Evolutionary conservation across 1,140 invertebrate species (phyloP), one percentile per base, ranked within the genome.

Genomic region (Eumaeus atala): DNA sequence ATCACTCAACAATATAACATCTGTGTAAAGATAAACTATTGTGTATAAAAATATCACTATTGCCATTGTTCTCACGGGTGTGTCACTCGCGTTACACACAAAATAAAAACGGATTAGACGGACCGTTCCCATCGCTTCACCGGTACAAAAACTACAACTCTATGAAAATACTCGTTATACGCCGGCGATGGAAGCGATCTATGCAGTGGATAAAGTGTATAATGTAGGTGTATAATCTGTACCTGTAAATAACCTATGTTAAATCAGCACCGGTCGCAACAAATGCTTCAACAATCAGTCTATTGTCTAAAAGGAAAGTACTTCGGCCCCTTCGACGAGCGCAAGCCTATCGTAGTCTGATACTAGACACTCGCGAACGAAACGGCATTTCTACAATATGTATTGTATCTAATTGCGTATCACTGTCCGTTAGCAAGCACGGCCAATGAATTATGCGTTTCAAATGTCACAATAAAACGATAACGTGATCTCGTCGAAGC

Each of bases 201-300:
- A 60, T 64, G 48, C 62, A 59, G 62, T 68, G 72, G 74, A 67
- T 73, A 78, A 74, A 69, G 67, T 82, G 77, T 83, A 81, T 80
- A 79, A 70, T 72, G 74, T 80, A 77, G 68, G 72, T 72, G 66
- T 76, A 70, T 83, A 74, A 28, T 80, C 70, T 86, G 78, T 84
- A 80, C 75, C 80, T 80, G 84, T 87, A 87, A 84, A 84, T 84
- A 87, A 87, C 77, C 79, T 84, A 84, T 83, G 66, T 72, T 79
- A 85, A 85, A 87, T 78, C 74, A 87, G 84, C 84, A 87, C 84
- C 84, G 78, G 81, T 84, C 61, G 83, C 84, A 84, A 87, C 84
- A 77, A 84, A 87, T 81, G 84, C 79, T 80, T 74, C 71, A 87
- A 87, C 83, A 84, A 84, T 87, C 84, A 87, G 84, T 87, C 84